Base-by-base conservation (phyloP, 1,140 invertebrate species). In the Drosophila funebris region DNA sequence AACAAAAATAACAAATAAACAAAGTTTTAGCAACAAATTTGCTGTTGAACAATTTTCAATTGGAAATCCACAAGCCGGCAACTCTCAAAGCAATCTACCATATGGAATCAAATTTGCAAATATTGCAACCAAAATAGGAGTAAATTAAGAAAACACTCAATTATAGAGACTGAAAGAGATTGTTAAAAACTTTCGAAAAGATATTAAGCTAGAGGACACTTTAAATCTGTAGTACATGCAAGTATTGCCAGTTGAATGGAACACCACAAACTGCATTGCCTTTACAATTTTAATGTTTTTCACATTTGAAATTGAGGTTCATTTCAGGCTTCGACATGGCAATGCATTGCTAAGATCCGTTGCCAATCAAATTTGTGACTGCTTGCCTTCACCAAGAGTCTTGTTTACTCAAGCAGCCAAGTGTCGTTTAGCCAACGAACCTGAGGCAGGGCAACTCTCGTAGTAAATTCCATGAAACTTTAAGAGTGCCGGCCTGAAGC, bases 381-480 rank as follows among this genome's bases (percentile, higher is more conserved):
- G 20, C 53, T 27, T 63, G 46, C 39, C 41, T 46, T 50, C 53
- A 44, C 22, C 53, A 22, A 48, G 50, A 67, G 62, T 46, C 56
- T 62, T 77, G 74, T 77, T 73, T 77, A 77, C 53, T 70, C 63
- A 74, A 63, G 63, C 61, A 44, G 29, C 67, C 72, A 60, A 78
- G 56, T 84, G 81, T 74, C 83, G 75, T 67, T 84, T 85, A 80
- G 69, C 69, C 69, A 52, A 63, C 37, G 61, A 50, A 46, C 36
- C 75, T 37, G 13, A 16, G 58, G 37, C 9, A 22, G 37, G 63
- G 4, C 70, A 74, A 9, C 44, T 63, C 46, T 48, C 22, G 24
- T 64, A 52, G 63, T 63, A 54, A 74, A 77, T 77, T 78, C 74
- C 71, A 80, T 83, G 73, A 63, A 85, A 82, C 82, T 85, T 87